Evolutionary conservation across 2,113 vertebrate species (phyloP).

Genomic region (Thunnus thynnus): DNA sequence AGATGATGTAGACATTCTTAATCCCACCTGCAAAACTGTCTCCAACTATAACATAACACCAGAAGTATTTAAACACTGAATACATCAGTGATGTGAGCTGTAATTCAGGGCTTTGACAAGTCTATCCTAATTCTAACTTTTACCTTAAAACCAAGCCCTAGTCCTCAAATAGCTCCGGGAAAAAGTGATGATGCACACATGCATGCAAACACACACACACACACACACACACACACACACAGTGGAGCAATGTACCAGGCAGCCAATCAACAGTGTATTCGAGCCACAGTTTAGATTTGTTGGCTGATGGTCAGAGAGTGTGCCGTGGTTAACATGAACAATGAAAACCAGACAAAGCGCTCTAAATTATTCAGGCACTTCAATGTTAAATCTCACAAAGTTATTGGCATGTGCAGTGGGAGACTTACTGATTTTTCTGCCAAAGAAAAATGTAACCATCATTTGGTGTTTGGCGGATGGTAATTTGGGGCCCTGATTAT

Average conservation of each 20-base stretch:
- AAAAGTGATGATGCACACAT: not conserved
- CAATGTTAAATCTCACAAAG: not conserved
- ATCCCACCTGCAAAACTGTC: too few relatives aligned
- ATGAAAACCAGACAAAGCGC: constrained; percentile 5
- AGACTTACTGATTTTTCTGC: not conserved
- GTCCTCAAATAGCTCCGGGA: not conserved
- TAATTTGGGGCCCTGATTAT: constrained; percentile 10
- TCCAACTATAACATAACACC: too few relatives aligned
- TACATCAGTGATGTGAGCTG: too few relatives aligned
- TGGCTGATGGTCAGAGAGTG: not conserved
- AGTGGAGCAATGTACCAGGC: not conserved
- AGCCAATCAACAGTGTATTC: not conserved
- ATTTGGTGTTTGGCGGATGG: not conserved
- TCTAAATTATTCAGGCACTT: not conserved
- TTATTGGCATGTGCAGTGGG: not conserved
- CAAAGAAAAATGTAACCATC: not conserved
- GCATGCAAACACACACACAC: too few relatives aligned
- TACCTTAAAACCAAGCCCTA: not conserved
- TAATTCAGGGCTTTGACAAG: too few relatives aligned
- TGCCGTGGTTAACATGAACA: not conserved
- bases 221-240: too few relatives aligned
- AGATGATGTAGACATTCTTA: too few relatives aligned
- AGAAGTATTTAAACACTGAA: not conserved
- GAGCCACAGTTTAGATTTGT: not conserved
- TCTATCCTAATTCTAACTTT: not conserved